Percentiles rank a stretch among this genome's conserved stretches.
These are phyloP conservation scores for Ahaetulla prasina DNA, from an alignment of 2,113 vertebrate genomes.

Conservation along the genomic window DNA sequence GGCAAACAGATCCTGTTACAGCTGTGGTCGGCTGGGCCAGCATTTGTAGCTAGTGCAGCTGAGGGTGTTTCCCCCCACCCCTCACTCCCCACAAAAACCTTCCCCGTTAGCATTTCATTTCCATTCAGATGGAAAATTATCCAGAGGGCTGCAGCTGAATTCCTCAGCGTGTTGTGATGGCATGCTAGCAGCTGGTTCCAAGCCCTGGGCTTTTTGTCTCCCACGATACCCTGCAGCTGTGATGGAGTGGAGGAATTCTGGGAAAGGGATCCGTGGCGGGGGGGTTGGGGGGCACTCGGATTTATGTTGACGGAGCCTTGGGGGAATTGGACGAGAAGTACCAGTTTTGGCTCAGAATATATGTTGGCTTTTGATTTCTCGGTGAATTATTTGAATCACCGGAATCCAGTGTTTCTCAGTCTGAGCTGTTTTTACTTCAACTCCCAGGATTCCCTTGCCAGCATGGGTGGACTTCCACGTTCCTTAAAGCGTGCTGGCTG, in stretches of 20 bases:
- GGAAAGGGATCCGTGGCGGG: background rate
- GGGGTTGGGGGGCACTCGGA: background rate
- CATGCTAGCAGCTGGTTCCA: background rate
- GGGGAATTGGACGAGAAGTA: background rate
- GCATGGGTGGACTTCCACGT: background rate
- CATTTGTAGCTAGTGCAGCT: background rate
- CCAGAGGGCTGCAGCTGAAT: constrained; percentile 19
- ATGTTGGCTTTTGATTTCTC: background rate
- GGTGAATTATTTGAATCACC: background rate
- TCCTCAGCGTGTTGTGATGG: too few species aligned
- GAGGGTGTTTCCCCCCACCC: background rate
- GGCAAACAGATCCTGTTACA: constrained; percentile 33
- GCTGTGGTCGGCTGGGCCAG: fast-evolving
- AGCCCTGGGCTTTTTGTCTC: background rate
- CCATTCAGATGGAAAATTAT: constrained; percentile 11
- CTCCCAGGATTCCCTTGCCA: background rate
- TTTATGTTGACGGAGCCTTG: background rate
- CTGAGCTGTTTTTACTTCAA: background rate
- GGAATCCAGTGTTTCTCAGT: background rate
- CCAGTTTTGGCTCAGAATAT: background rate
- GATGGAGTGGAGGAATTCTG: background rate
- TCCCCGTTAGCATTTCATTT: constrained; percentile 8
- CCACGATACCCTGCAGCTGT: background rate
- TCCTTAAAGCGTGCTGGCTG: too few species aligned
- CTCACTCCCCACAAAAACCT: fast-evolving